Evolutionary conservation across 2,888 invertebrate species (phyloP).

Genomic region (Sarcophaga caerulescens): DNA sequence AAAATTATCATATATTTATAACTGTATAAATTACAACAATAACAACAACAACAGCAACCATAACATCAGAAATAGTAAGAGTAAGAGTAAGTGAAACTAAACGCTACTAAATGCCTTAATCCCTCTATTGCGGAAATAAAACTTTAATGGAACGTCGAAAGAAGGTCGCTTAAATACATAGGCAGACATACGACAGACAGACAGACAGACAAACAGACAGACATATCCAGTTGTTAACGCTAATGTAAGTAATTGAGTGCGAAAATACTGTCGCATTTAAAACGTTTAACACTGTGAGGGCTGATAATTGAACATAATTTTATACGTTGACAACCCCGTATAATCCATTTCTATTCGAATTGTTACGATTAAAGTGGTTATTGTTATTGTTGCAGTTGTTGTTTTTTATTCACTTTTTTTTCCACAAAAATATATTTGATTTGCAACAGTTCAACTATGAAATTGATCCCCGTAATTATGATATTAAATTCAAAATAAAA

Average conservation of each 20-base stretch:
- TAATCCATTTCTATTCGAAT: conserved; percentile 49
- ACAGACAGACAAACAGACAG: conserved; percentile 33
- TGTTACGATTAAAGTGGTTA: conserved; percentile 53
- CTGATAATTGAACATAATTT: conserved; percentile 63
- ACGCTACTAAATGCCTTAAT: conserved; percentile 69
- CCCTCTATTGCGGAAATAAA: conserved; percentile 77
- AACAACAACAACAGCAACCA: conserved; percentile 20
- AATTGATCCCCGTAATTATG: conserved; percentile 41
- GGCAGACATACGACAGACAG: neutral
- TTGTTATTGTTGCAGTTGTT: conserved; percentile 9
- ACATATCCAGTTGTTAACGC: conserved; percentile 78
- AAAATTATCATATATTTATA: conserved; percentile 54
- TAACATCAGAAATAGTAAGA: neutral
- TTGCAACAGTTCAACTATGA: conserved; percentile 36
- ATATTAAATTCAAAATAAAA: conserved; percentile 2
- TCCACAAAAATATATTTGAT: neutral
- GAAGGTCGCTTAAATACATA: neutral
- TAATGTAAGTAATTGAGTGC: conserved; percentile 82
- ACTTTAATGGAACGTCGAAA: conserved; percentile 76
- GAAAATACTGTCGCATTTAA: conserved; percentile 79
- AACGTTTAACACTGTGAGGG: conserved; percentile 67
- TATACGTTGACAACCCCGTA: conserved; percentile 53
- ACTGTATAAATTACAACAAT: conserved; percentile 39
- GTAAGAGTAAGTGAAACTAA: conserved; percentile 34
- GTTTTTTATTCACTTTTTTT: neutral